Evolutionary conservation across 2,888 invertebrate genomes (phyloP), one percentile per base, ranked within the genome.

Genomic region (Eucera pruinosa): DNA sequence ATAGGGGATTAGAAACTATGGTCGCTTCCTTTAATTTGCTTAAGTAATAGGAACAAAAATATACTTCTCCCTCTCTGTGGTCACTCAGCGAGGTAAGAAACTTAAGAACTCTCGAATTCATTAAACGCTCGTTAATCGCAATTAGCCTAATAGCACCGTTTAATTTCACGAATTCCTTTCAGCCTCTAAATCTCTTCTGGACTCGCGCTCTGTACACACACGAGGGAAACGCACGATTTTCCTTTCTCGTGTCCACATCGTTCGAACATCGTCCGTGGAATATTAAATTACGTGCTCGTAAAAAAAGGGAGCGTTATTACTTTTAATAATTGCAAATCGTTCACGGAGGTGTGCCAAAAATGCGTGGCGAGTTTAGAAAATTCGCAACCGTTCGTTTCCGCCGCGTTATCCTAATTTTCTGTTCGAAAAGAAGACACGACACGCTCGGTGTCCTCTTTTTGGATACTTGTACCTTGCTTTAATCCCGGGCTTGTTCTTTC

Each of bases 21-120:
- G 55, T 57, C 15, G 43, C 68, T 52, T 62, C 57, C 57, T 47
- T 48, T 23, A 72, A 69, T 72, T 78, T 78, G 52, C 79, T 78
- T 80, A 77, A 72, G 64, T 80, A 80, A 80, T 82, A 83, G 80
- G 82, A 83, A 83, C 82, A 80, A 82, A 82, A 82, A 70, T 75
- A 78, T 64, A 58, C 48, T 39, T 66, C 65, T 50, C 20, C 60
- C 43, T n/a, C 58, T 54, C 33, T 33, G 65, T 52, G n/a, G n/a
- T 43, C 45, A 64, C 45, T 36, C 55, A 30, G 36, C 62, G 67
- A 64, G 68, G 64, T 20, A 54, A 67, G 47, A 67, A 55, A 72
- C 60, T 57, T 39, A 71, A 60, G 66, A 61, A 72, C 48, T 55
- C 66, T 27, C 58, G 54, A 69, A 69, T 45, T 58, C 70, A 36